phyloP scores from a whole-genome alignment of 2,113 vertebrate species.

The Stigmatopora nigra region DNA sequence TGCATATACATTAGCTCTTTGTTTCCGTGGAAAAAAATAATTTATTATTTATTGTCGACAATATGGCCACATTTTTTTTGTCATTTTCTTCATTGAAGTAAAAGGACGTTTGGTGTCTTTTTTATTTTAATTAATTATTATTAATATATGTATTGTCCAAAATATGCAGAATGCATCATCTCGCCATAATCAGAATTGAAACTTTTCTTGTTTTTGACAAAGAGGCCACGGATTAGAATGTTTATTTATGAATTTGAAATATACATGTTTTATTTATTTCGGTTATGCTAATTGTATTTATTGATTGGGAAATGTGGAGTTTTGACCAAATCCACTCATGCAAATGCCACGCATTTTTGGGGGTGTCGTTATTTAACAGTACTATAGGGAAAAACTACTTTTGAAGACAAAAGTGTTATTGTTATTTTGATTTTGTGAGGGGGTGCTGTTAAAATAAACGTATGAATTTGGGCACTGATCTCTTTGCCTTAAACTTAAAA shows the following conservation, averaged over 20 bases:
- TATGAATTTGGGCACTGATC: neutral
- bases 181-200: neutral
- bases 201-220: neutral
- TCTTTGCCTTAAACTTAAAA: neutral
- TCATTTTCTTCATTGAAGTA: constrained; percentile 91
- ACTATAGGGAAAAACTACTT: neutral
- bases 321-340: neutral
- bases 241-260: constrained; percentile 4
- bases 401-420: neutral
- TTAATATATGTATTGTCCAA: neutral
- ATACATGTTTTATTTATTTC: neutral
- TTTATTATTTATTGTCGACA: constrained; percentile 99
- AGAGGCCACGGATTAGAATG: neutral
- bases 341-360: neutral
- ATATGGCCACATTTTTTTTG: constrained; percentile 97
- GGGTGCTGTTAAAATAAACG: neutral
- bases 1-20: constrained; percentile 78
- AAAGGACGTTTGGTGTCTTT: constrained; percentile 43
- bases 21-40: constrained; percentile 88
- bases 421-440: too few relatives aligned
- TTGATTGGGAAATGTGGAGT: neutral
- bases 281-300: neutral
- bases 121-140: neutral
- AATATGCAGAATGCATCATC: neutral
- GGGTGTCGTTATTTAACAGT: neutral